Evolutionary conservation across 2,113 vertebrate species (phyloP).

Genomic region (Sisor rabdophorus): DNA sequence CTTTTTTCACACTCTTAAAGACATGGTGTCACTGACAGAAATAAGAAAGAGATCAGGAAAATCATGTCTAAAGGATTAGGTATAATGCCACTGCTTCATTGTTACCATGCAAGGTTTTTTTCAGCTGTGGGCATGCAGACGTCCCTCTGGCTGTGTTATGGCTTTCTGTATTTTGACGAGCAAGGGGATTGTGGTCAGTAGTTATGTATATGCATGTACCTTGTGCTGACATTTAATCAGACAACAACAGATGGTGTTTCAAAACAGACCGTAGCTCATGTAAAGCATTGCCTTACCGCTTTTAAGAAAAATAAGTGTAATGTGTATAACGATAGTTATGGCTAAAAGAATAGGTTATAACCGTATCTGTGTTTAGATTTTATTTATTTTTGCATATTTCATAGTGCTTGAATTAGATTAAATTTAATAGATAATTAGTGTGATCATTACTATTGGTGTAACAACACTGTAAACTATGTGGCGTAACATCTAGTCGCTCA

Average conservation of each 20-base stretch:
- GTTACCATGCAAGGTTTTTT: conserved; percentile 22
- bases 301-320: background rate
- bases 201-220: background rate
- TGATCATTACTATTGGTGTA: background rate
- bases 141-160: background rate
- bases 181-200: background rate
- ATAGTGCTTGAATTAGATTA: background rate
- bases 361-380: background rate
- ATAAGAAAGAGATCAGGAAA: conserved; percentile 1
- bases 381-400: background rate
- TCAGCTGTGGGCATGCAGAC: background rate
- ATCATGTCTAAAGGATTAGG: conserved; percentile 9
- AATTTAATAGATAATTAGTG: no score
- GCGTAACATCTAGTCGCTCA: no score
- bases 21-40: conserved; percentile 40
- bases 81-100: conserved; percentile 40
- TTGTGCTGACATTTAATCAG: conserved; percentile 17
- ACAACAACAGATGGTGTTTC: conserved; percentile 29
- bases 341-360: background rate
- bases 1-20: conserved; percentile 57
- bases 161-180: background rate
- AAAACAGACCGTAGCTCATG: conserved; percentile 3
- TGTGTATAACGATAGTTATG: background rate
- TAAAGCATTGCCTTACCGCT: background rate
- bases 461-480: no score